phyloP scores from a whole-genome alignment of 2,888 invertebrate species.

The Acanthosepion lycidas region DNA sequence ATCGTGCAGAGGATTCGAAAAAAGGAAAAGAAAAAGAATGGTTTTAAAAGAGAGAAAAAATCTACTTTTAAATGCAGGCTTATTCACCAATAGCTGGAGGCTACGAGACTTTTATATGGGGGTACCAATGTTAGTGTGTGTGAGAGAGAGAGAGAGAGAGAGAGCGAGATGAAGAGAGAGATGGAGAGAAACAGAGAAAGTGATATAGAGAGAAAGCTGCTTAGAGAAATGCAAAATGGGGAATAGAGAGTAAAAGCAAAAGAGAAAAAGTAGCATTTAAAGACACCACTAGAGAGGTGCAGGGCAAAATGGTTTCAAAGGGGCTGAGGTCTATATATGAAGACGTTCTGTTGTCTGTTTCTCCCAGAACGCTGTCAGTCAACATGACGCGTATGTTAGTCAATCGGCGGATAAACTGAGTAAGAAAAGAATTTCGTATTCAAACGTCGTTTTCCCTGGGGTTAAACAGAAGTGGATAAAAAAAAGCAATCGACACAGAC shows the following conservation, averaged over 20 bases:
- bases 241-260: too few species aligned
- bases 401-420: background rate
- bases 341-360: background rate
- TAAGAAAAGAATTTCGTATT: background rate
- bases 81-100: background rate
- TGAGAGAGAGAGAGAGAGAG: background rate
- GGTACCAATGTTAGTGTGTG: too few species aligned
- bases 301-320: background rate
- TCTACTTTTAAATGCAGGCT: background rate
- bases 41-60: background rate
- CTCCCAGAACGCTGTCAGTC: background rate
- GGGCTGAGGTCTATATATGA: background rate
- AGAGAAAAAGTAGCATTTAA: too few species aligned
- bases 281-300: background rate
- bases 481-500: too few species aligned
- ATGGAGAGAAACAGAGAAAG: background rate
- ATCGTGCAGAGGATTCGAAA: background rate
- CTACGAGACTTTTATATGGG: background rate
- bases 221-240: too few species aligned
- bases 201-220: too few species aligned
- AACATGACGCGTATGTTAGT: background rate
- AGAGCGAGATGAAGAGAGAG: background rate
- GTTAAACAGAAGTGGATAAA: too few species aligned
- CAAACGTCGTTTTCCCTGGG: too few species aligned
- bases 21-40: background rate